Base-by-base conservation (phyloP, 2,888 invertebrate species). In the Metellina segmentata region DNA sequence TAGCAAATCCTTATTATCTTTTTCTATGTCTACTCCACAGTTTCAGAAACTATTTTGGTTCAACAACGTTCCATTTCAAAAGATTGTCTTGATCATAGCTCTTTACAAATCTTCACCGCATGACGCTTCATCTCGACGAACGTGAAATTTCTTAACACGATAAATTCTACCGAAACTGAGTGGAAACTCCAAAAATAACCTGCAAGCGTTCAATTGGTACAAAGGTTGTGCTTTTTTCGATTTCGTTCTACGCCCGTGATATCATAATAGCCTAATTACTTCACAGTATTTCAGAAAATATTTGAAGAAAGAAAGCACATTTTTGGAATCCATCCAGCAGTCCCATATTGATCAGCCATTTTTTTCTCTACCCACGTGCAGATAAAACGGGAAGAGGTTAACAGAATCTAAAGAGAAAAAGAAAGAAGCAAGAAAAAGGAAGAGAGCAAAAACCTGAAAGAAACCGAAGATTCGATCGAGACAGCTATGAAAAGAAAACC, bases 391-490 rank as follows among this genome's bases (percentile, higher is more conserved):
- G 75, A 53, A 16, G 20, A 85, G 75, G 61, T 74, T 85, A 85
- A 85, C 74, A 75, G 74, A 85, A 75, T 85, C 52, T n/a, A 53
- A 75, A 61, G 61, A 85, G 74, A 75, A 78, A 79, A 86, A 79
- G 19, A 71, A 48, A 9, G 77, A 79, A 52, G 69, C 20, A n/a
- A 75, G 16, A 19, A 81, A 48, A 88, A 72, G 75, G 20, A 74
- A 82, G 19, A 75, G 75, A 82, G 20, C 61, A 82, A 61, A 16
- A n/a, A 48, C 49, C 72, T 82, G 82, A 89, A 89, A 75, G 81
- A 69, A 88, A 70, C 88, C 81, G 61, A 81, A 81, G 88, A 88
- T 88, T 88, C 88, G 72, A 88, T 81, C 88, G 81, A 8, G 74
- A 19, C 19, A 20, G 74, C 81, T 61, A 74, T 88, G 82, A 82